These are phyloP conservation scores for Meriones psammophilus DNA, from an alignment of 2,797 vertebrate genomes.

Conservation along the genomic window DNA sequence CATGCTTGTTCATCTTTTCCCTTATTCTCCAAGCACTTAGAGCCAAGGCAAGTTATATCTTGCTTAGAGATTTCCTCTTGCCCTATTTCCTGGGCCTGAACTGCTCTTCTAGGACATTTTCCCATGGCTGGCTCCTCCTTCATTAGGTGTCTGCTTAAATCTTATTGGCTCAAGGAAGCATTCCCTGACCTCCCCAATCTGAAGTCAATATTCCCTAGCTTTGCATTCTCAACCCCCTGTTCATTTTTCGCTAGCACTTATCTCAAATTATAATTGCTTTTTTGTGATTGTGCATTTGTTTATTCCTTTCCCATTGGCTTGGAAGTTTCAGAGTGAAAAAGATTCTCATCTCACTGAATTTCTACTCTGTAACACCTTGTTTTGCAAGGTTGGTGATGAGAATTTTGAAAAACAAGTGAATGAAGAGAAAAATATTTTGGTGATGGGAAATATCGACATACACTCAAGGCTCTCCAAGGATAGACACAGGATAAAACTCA, in stretches of 20 bases:
- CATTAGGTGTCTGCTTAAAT: not conserved
- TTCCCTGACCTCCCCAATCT: not conserved
- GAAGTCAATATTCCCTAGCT: not conserved
- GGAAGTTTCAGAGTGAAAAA: constrained; percentile 38
- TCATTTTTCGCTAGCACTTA: constrained; percentile 37
- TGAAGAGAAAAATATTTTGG: constrained; percentile 8
- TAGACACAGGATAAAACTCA: not conserved
- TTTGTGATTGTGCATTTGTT: constrained; percentile 41
- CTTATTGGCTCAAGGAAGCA: not conserved
- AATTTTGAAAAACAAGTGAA: constrained; percentile 3
- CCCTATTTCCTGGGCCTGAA: not conserved
- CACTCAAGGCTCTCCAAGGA: not conserved
- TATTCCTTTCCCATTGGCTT: constrained; percentile 12
- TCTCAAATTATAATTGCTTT: constrained; percentile 60
- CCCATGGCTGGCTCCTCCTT: constrained; percentile 6
- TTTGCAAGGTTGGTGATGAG: constrained; percentile 10
- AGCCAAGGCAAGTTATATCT: not conserved
- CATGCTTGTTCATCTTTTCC: not conserved
- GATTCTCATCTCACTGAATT: not conserved
- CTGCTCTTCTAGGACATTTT: constrained; percentile 18
- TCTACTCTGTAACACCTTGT: not conserved
- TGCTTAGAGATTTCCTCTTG: not conserved
- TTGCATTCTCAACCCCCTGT: constrained; percentile 19
- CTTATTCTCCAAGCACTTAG: not conserved
- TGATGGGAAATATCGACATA: not conserved